Conservation (phyloP, 1,140 invertebrate species). For the Heterodera schachtii region DNA sequence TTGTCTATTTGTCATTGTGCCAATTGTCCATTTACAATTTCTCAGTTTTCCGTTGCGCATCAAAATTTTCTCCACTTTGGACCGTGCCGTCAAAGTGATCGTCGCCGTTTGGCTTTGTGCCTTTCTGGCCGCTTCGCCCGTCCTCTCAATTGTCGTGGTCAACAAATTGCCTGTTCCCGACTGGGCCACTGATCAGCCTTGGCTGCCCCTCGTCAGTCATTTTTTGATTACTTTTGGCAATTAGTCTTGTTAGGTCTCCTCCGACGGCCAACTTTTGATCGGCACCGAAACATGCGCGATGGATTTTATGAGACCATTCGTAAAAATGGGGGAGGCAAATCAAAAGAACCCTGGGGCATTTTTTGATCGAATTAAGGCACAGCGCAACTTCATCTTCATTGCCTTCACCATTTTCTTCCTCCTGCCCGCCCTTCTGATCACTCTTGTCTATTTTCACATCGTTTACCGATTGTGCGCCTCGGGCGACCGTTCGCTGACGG, state of each 20-base stretch:
- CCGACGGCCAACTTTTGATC: slow-evolving; percentile 42
- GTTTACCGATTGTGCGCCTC: slow-evolving; percentile 42
- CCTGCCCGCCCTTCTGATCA: slow-evolving; percentile 59
- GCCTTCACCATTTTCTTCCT: slow-evolving; percentile 54
- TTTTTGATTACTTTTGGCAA: not conserved
- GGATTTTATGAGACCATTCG: slow-evolving; percentile 38
- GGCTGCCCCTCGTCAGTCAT: slow-evolving; percentile 25
- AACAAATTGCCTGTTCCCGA: slow-evolving; percentile 56
- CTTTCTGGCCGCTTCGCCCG: slow-evolving; percentile 59
- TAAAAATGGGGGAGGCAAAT: not conserved
- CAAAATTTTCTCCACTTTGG: slow-evolving; percentile 62
- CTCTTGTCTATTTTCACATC: slow-evolving; percentile 59
- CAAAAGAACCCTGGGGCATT: not conserved
- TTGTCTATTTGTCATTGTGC: too few species aligned
- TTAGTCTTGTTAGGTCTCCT: slow-evolving; percentile 34
- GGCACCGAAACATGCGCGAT: slow-evolving; percentile 58
- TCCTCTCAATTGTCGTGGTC: slow-evolving; percentile 57
- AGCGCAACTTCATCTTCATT: slow-evolving; percentile 44
- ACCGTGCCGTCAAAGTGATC: slow-evolving; percentile 55
- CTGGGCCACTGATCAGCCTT: slow-evolving; percentile 45
- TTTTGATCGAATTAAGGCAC: slow-evolving; percentile 25
- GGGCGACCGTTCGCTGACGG: slow-evolving; percentile 32
- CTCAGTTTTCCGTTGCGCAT: slow-evolving; percentile 57
- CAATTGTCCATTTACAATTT: not conserved
- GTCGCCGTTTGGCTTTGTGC: slow-evolving; percentile 56